Evolutionary conservation across 2,113 vertebrate species (phyloP).

Genomic region (Dolichotis patagonum): DNA sequence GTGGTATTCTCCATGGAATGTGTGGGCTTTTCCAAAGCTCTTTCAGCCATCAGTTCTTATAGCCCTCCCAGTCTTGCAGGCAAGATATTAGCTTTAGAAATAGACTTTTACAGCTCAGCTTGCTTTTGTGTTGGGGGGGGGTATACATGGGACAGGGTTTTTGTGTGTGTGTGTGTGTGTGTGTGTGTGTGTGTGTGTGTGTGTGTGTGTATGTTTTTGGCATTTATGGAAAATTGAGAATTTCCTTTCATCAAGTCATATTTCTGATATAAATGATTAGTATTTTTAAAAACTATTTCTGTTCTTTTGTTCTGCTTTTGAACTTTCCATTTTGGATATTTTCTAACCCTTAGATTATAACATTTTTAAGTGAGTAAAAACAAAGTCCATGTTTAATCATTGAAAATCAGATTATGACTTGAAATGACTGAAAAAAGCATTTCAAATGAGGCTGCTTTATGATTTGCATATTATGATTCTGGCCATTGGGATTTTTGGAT

Average conservation of each 20-base stretch:
- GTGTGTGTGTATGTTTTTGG: too few species aligned
- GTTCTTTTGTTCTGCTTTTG: constrained; percentile 51
- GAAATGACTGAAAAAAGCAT: constrained; percentile 84
- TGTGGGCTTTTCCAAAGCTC: constrained; percentile 92
- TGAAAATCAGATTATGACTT: constrained; percentile 83
- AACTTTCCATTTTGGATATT: constrained; percentile 50
- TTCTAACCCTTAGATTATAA: constrained; percentile 58
- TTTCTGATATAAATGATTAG: constrained; percentile 74
- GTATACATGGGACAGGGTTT: background rate
- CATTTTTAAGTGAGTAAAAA: constrained; percentile 38
- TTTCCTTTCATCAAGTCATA: constrained; percentile 88
- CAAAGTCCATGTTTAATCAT: constrained; percentile 36
- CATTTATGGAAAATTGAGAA: constrained; percentile 80
- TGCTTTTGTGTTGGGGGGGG: constrained; percentile 72
- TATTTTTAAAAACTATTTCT: constrained; percentile 55
- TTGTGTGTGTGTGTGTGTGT: too few species aligned
- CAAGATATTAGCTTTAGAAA: constrained; percentile 89
- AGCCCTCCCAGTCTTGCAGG: constrained; percentile 89
- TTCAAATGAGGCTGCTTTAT: constrained; percentile 83
- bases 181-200: too few species aligned
- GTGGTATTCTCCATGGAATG: constrained; percentile 93
- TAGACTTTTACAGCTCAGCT: constrained; percentile 85
- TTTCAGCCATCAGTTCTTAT: constrained; percentile 90
- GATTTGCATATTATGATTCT: constrained; percentile 80
- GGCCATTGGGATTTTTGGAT: constrained; percentile 81